Evolutionary conservation across 1,140 invertebrate species (phyloP), one percentile per base, ranked within the genome.

Genomic region (Drosophila sucinea): DNA sequence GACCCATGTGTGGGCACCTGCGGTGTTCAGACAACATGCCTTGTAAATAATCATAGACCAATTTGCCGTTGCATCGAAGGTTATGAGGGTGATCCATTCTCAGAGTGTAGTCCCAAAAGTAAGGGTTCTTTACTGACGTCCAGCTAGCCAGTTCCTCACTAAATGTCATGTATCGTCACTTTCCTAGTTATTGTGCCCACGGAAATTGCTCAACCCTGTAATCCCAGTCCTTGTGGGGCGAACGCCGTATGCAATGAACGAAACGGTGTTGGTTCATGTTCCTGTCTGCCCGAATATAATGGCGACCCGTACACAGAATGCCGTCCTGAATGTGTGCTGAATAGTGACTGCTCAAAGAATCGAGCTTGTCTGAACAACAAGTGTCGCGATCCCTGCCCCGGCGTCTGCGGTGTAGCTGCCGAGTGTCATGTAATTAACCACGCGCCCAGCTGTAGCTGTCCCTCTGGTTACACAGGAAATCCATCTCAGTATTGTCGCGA

Each of bases 191-290:
- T 78, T 73, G 92, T 86, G 3, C 89, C 94, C 10, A 86, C 93
- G n/a, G 93, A 94, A 89, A 92, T 93, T 30, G 79, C 90, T 29
- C 92, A 94, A 68, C 95, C 96, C 63, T 96, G 96, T 82, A 93
- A 94, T 78, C 95, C 96, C 47, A 95, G 95, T 38, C 96, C 96
- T 47, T 97, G 96, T 90, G 96, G 96, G 47, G 93, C 95, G 1
- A 97, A 97, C 92, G 96, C 96, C 47, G 70, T 96, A 81, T 96
- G 95, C 92, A 94, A 95, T 93, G 96, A 97, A 92, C 94, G 94
- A 66, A 96, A 96, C 79, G 95, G 95, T 27, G 96, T 95, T 11
- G 96, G 95, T 81, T 94, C 94, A 60, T 96, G 95, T 84, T 93
- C 94, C 63, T 96, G 96, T 87, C 83, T 95, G 70, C 93, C 94